phyloP scores from a whole-genome alignment of 2,113 vertebrate genomes.

The Lophotis ruficrista region DNA sequence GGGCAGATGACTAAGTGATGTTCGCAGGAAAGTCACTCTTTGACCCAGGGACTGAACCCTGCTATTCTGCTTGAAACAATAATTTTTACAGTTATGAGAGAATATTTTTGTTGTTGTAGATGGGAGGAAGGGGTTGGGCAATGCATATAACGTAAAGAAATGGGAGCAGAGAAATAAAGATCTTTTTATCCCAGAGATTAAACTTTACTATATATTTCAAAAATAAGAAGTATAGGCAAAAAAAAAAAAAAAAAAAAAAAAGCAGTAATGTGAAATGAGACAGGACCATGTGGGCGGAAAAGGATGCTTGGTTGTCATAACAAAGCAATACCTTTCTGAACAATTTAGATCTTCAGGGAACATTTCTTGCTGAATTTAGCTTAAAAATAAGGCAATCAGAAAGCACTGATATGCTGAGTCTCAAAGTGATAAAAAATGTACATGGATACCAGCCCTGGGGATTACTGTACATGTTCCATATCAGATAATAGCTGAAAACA shows the following conservation, averaged over 20 bases:
- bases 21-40: background rate
- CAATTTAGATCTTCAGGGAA: background rate
- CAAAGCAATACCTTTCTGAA: conserved; percentile 12
- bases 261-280: background rate
- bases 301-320: background rate
- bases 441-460: background rate
- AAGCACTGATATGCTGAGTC: conserved; percentile 26
- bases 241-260: background rate
- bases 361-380: conserved; percentile 47
- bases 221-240: background rate
- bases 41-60: background rate
- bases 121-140: background rate
- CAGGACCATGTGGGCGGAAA: background rate
- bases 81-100: background rate
- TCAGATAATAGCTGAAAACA: conserved; percentile 34
- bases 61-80: rapidly evolving
- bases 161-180: background rate
- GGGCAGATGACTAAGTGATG: background rate
- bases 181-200: background rate
- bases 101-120: background rate
- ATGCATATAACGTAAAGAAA: rapidly evolving
- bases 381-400: conserved; percentile 48
- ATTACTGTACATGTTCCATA: background rate
- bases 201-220: background rate
- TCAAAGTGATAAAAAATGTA: conserved; percentile 21